Evolutionary conservation across 1,140 invertebrate species (phyloP).

Genomic region (Procambarus clarkii): DNA sequence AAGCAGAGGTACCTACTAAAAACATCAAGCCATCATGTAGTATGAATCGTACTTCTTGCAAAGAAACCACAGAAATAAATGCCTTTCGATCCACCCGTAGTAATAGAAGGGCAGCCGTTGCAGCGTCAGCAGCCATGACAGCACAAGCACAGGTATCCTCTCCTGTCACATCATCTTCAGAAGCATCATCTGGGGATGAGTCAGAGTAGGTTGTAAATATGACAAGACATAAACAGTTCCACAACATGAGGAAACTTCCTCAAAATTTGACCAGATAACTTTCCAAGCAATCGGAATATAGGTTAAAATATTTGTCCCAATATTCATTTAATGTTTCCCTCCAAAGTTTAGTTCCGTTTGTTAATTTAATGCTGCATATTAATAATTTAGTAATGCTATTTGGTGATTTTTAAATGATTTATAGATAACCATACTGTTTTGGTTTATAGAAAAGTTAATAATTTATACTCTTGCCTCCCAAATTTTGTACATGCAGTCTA

Average conservation of each 20-base stretch:
- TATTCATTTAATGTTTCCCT: not conserved
- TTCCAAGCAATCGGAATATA: not conserved
- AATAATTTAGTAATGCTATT: not conserved
- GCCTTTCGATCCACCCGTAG: not conserved
- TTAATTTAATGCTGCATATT: not conserved
- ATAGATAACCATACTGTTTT: not conserved
- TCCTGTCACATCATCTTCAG: not conserved
- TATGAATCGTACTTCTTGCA: not conserved
- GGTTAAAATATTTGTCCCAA: not conserved
- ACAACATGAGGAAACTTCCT: not conserved
- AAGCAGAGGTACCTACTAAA: not conserved
- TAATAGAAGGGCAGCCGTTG: constrained; percentile 16
- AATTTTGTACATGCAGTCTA: not conserved
- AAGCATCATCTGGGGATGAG: not conserved
- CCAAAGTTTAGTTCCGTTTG: not conserved
- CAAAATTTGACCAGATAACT: not conserved
- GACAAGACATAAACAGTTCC: not conserved
- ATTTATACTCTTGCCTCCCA: not conserved
- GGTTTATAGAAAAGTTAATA: not conserved
- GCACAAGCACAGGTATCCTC: not conserved
- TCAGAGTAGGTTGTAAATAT: not conserved
- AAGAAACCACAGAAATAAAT: not conserved
- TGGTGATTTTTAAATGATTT: not conserved
- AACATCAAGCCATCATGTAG: not conserved
- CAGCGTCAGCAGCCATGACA: not conserved